phyloP scores from a whole-genome alignment of 2,888 invertebrate species.

The Sabatieria punctata region DNA sequence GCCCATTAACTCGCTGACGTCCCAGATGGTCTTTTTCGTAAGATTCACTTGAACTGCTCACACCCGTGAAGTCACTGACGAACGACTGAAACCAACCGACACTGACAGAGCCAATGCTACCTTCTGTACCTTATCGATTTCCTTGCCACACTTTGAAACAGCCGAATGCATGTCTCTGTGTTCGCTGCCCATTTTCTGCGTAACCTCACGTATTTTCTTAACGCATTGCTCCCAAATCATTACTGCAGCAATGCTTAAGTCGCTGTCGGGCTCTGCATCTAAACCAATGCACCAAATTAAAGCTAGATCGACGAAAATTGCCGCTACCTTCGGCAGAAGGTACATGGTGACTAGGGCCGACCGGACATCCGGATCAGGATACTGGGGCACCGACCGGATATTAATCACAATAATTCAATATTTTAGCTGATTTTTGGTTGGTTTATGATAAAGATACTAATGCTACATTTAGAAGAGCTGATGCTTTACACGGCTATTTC shows the following conservation, averaged over 20 bases:
- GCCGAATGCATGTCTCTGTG: conserved; percentile 59
- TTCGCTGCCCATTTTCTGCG: conserved; percentile 37
- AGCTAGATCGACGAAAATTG: no score
- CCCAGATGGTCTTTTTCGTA: conserved; percentile 49
- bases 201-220: conserved; percentile 8
- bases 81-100: conserved; percentile 48
- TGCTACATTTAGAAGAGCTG: no score
- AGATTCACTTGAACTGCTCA: conserved; percentile 61
- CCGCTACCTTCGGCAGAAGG: no score
- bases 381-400: no score
- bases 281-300: no score
- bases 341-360: no score
- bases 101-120: background rate
- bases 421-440: no score
- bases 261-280: conserved; percentile 4
- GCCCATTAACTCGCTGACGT: conserved; percentile 56
- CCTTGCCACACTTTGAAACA: conserved; percentile 81
- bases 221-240: conserved; percentile 13
- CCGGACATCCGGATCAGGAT: no score
- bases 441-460: no score
- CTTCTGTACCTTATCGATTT: conserved; percentile 57
- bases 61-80: conserved; percentile 70
- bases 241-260: conserved; percentile 18
- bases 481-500: no score
- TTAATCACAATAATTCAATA: no score